These are phyloP conservation scores for Margarornis squamiger DNA, from an alignment of 2,797 vertebrate species.

Conservation along the genomic window DNA sequence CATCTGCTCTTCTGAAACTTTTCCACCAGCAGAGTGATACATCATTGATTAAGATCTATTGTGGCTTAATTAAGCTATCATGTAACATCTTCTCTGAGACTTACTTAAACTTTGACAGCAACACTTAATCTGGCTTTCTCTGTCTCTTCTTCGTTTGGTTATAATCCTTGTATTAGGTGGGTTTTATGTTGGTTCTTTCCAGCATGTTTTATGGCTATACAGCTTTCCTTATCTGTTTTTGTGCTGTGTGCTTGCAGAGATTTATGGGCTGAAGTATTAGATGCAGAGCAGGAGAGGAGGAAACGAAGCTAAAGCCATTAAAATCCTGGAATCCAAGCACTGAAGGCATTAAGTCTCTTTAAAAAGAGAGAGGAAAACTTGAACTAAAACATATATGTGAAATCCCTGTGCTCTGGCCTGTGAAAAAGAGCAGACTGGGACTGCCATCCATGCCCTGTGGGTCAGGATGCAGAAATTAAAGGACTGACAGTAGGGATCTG, in stretches of 20 bases:
- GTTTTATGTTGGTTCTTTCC: not conserved
- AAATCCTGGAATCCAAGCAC: not conserved
- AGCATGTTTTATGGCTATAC: not conserved
- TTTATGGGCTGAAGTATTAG: constrained; percentile 50
- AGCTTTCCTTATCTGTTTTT: constrained; percentile 37
- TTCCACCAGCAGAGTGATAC: not conserved
- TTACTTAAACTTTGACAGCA: not conserved
- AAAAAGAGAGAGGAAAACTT: not conserved
- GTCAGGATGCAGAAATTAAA: not conserved
- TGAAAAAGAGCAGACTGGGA: not conserved
- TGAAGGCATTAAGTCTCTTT: not conserved
- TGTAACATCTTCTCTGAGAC: not conserved
- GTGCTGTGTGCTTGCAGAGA: constrained; percentile 18
- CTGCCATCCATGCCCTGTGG: not conserved
- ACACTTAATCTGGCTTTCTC: not conserved
- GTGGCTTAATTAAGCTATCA: not conserved
- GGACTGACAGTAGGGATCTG: not conserved
- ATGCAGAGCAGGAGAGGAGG: constrained; percentile 12
- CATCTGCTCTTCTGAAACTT: not conserved
- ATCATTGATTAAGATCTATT: not conserved
- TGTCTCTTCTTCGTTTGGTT: not conserved
- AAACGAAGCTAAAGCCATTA: constrained; percentile 32
- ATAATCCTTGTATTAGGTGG: not conserved
- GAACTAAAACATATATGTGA: not conserved
- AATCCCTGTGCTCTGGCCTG: not conserved